A percentile compares a stretch with the other conserved stretches of the same genome.
These are phyloP conservation scores for Entomobrya multifasciata DNA, from an alignment of 2,888 invertebrate genomes.

Conservation along the genomic window DNA sequence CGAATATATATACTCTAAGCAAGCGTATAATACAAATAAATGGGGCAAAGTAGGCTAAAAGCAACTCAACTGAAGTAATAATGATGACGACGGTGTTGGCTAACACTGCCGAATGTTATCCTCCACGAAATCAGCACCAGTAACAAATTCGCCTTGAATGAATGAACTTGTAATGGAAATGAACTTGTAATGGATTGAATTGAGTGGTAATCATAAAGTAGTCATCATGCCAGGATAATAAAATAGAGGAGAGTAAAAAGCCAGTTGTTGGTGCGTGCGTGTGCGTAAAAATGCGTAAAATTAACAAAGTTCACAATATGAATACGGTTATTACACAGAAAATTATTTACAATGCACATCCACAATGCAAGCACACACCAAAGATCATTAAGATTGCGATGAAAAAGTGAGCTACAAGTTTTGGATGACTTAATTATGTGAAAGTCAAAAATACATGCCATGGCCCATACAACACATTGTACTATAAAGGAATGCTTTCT, in stretches of 20 bases:
- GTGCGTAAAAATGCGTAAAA: background rate
- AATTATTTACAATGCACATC: background rate
- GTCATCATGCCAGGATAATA: background rate
- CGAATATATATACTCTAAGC: background rate
- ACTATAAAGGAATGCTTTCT: too few species aligned
- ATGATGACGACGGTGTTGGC: conserved; percentile 30
- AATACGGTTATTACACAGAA: background rate
- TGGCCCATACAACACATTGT: background rate
- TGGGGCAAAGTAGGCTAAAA: conserved; percentile 32
- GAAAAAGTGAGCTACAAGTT: background rate
- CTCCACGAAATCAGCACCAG: background rate
- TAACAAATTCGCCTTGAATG: conserved; percentile 41
- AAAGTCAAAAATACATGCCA: background rate
- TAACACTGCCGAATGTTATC: background rate
- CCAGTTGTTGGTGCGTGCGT: background rate
- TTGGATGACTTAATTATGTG: too few species aligned
- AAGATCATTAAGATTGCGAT: too few species aligned
- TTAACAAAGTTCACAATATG: background rate
- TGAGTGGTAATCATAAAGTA: conserved; percentile 61
- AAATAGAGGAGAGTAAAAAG: background rate
- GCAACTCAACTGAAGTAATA: conserved; percentile 49
- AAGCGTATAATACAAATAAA: background rate
- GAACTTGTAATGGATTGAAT: conserved; percentile 49
- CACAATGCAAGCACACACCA: too few species aligned
- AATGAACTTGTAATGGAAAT: conserved; percentile 30